Conservation (phyloP, 2,113 vertebrate genomes). For the Cyanistes caeruleus region DNA sequence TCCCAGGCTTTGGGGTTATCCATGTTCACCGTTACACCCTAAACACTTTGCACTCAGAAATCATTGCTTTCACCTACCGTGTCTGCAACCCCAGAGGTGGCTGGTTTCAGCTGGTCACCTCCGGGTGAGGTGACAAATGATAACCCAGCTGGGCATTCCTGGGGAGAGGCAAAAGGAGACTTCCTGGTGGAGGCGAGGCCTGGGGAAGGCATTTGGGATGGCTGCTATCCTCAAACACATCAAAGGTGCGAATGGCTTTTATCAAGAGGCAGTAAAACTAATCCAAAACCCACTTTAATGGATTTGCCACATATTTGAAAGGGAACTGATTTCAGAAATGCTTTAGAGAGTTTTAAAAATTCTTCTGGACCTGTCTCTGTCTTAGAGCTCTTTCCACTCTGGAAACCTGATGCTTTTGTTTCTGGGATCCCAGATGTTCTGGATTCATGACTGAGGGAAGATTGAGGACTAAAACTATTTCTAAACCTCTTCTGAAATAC, state of each 20-base stretch:
- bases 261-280: conserved; percentile 57
- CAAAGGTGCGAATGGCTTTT: conserved; percentile 58
- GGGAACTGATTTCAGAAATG: conserved; percentile 38
- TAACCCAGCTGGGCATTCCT: background rate
- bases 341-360: conserved; percentile 45
- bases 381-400: background rate
- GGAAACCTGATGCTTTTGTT: conserved; percentile 48
- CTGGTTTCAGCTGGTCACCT: background rate
- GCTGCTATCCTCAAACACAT: conserved; percentile 44
- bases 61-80: background rate
- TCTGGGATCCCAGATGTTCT: conserved; percentile 33
- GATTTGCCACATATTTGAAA: conserved; percentile 52
- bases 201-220: conserved; percentile 50
- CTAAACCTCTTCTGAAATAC: conserved; percentile 6
- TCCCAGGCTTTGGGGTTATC: background rate
- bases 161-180: background rate
- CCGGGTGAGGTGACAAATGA: background rate
- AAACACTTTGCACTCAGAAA: background rate
- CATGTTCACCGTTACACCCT: background rate
- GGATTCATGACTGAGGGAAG: background rate
- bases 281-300: conserved; percentile 40
- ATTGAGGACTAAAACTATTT: background rate
- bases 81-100: background rate
- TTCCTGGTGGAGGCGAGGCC: background rate
- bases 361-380: conserved; percentile 1